Conservation (phyloP, 2,888 invertebrate genomes). For the Chromoteleia sp. region DNA sequence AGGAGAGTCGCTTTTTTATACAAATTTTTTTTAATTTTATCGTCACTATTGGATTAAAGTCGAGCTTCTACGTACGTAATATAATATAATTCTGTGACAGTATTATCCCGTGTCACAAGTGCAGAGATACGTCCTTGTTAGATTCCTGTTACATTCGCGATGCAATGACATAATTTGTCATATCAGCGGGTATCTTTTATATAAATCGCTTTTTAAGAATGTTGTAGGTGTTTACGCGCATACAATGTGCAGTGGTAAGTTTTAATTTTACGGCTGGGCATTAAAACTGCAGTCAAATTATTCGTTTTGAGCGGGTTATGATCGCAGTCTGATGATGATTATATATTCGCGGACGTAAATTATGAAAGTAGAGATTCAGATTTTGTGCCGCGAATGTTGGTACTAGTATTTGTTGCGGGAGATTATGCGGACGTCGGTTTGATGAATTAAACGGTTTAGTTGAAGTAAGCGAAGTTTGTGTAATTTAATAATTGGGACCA, state of each 20-base stretch:
- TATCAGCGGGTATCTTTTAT: constrained; percentile 49
- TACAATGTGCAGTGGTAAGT: neutral
- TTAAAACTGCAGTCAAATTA: constrained; percentile 11
- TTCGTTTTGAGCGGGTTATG: neutral
- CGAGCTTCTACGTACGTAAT: constrained; percentile 8
- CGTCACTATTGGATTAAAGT: constrained; percentile 8
- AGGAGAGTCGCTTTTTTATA: neutral
- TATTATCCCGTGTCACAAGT: constrained; percentile 39
- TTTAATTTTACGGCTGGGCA: neutral
- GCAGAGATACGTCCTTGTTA: constrained; percentile 63
- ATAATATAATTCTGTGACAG: constrained; percentile 27
- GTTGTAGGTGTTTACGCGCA: constrained; percentile 41
- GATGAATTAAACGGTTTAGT: too few species aligned
- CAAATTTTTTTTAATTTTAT: constrained; percentile 4
- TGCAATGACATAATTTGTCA: constrained; percentile 50
- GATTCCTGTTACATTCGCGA: constrained; percentile 63
- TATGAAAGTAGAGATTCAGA: neutral
- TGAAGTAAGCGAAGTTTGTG: too few species aligned
- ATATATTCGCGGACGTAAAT: neutral
- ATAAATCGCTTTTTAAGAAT: constrained; percentile 28
- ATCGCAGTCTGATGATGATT: neutral
- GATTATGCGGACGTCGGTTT: too few species aligned
- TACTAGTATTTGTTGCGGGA: neutral
- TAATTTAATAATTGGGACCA: too few species aligned
- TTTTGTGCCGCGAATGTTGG: neutral